A percentile compares a stretch with the other conserved stretches of the same genome.
Evolutionary conservation across 2,113 vertebrate species (phyloP).

Genomic region (Sander vitreus): DNA sequence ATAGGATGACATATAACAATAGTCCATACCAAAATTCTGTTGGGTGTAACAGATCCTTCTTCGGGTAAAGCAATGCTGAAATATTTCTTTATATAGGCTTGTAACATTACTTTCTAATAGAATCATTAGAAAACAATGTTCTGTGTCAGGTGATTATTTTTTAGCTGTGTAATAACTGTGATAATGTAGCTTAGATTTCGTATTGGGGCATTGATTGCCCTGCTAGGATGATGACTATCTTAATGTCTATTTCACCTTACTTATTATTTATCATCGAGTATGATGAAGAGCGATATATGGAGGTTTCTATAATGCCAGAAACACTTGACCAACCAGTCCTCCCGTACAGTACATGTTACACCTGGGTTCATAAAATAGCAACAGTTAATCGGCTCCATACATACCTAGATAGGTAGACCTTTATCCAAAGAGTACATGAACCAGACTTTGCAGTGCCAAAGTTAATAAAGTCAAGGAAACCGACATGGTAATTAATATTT

Average conservation of each 20-base stretch:
- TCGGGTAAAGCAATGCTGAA: neutral
- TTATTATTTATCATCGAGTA: neutral
- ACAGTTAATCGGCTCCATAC: constrained; percentile 25
- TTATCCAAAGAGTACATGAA: constrained; percentile 30
- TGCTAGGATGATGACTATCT: neutral
- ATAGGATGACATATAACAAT: neutral
- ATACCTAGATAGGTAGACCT: neutral
- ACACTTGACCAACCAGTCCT: neutral
- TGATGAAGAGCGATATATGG: neutral
- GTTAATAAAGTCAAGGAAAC: constrained; percentile 46
- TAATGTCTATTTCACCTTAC: neutral
- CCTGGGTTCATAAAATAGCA: constrained; percentile 29
- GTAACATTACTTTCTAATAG: neutral
- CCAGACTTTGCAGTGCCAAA: constrained; percentile 46
- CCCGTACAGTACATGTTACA: neutral
- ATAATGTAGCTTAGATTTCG: neutral
- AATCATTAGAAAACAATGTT: neutral
- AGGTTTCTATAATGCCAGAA: constrained; percentile 22
- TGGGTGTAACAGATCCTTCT: constrained; percentile 1
- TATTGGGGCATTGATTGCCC: neutral
- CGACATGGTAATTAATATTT: constrained; percentile 55
- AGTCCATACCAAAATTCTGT: neutral
- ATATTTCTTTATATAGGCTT: neutral
- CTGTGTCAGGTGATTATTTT: neutral
- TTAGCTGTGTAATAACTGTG: neutral